Conservation (phyloP, 2,797 vertebrate genomes). For the Lepidocolaptes lacrymiger region DNA sequence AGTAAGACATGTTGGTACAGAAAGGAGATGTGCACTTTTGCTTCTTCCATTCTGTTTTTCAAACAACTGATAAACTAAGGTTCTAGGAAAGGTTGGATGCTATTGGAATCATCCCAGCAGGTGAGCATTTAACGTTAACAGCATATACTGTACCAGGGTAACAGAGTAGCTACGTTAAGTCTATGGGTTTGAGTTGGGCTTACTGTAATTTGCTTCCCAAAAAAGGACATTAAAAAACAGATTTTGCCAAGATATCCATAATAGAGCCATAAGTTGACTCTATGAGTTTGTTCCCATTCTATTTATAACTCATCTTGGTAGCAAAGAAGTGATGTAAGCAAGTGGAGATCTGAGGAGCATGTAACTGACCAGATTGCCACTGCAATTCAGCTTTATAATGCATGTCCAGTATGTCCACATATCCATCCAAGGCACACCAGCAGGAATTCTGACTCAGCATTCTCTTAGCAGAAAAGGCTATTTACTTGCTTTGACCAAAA, state of each 20-base stretch:
- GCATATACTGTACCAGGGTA: slow-evolving; percentile 38
- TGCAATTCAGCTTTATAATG: neutral
- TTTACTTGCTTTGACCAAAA: neutral
- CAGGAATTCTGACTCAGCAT: neutral
- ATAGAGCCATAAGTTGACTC: rapidly evolving
- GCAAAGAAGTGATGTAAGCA: neutral
- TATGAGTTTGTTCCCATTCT: neutral
- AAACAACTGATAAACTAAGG: neutral
- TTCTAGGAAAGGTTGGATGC: neutral
- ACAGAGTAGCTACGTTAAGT: slow-evolving; percentile 14
- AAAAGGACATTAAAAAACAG: neutral
- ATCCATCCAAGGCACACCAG: neutral
- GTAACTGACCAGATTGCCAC: neutral
- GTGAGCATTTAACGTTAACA: neutral
- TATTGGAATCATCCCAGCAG: neutral
- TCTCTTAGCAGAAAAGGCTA: neutral
- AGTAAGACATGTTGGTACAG: slow-evolving; percentile 35
- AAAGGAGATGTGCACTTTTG: neutral
- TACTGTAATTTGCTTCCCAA: neutral
- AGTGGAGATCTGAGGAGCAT: neutral
- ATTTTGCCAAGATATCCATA: neutral
- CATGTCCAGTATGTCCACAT: neutral
- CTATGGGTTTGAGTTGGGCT: neutral
- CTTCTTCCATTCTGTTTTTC: slow-evolving; percentile 10
- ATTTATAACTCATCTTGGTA: neutral